These are phyloP conservation scores for Xenus cinereus DNA, from an alignment of 2,113 vertebrate species.

Conservation along the genomic window DNA sequence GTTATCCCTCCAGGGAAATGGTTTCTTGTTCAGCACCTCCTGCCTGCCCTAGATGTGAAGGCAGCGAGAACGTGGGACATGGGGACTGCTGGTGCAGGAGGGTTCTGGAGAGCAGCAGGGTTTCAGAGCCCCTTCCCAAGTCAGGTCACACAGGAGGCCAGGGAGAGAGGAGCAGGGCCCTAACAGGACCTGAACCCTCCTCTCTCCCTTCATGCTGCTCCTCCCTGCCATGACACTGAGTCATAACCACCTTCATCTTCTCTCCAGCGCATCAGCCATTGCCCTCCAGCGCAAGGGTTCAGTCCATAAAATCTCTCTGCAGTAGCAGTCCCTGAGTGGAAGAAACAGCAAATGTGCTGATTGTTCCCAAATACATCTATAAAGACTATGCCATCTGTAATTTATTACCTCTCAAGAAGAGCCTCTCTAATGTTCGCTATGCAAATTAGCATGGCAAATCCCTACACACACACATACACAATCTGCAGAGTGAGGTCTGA, in stretches of 20 bases:
- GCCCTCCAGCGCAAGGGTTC: too few species aligned
- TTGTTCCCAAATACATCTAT: not conserved
- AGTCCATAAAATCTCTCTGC: not conserved
- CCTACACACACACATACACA: not conserved
- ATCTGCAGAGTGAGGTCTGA: not conserved
- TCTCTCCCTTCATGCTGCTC: not conserved
- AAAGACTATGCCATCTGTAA: not conserved
- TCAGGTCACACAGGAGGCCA: not conserved
- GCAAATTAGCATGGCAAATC: not conserved
- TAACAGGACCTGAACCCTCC: not conserved
- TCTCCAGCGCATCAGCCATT: not conserved
- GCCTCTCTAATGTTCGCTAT: not conserved
- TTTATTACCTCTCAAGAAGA: slow-evolving; percentile 4
- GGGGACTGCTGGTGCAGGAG: not conserved
- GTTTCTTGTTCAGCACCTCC: not conserved
- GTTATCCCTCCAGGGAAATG: not conserved
- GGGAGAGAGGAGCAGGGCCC: not conserved
- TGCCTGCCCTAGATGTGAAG: not conserved
- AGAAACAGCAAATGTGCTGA: not conserved
- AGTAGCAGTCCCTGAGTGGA: not conserved
- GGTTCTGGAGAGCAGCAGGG: not conserved
- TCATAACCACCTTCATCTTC: not conserved
- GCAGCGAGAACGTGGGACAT: not conserved
- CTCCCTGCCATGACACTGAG: not conserved
- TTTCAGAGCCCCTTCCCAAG: not conserved